Conservation (phyloP, 1,140 invertebrate genomes). For the Plodia interpunctella region DNA sequence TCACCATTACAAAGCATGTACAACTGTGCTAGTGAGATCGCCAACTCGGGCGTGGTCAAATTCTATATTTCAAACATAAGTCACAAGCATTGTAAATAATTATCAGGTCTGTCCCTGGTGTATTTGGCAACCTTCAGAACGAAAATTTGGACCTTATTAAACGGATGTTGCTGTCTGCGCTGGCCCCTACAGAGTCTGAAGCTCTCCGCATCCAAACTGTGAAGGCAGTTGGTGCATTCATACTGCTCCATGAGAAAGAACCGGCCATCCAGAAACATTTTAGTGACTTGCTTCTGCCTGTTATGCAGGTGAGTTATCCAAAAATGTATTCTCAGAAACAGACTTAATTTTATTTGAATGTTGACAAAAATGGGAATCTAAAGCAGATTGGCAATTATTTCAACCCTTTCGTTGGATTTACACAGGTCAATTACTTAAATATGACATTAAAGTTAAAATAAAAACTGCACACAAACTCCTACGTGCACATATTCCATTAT, state of each 20-base stretch:
- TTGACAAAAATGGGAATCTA: no score
- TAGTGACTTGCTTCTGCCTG: conserved; percentile 87
- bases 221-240: conserved; percentile 92
- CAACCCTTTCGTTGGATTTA: no score
- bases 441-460: not conserved
- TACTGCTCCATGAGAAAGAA: conserved; percentile 94
- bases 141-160: conserved; percentile 96
- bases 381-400: no score
- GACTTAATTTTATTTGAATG: no score
- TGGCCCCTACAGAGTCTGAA: conserved; percentile 83
- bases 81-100: no score
- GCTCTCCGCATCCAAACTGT: conserved; percentile 89
- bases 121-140: conserved; percentile 97
- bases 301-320: conserved; percentile 79
- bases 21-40: no score
- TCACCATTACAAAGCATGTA: no score
- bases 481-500: conserved; percentile 38
- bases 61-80: no score
- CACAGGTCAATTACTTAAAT: no score
- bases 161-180: conserved; percentile 92
- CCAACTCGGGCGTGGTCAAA: no score
- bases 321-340: not conserved
- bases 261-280: conserved; percentile 92
- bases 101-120: conserved; percentile 91
- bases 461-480: conserved; percentile 47